phyloP scores from a whole-genome alignment of 1,140 invertebrate species.

The Pseudobourletiella spinata region DNA sequence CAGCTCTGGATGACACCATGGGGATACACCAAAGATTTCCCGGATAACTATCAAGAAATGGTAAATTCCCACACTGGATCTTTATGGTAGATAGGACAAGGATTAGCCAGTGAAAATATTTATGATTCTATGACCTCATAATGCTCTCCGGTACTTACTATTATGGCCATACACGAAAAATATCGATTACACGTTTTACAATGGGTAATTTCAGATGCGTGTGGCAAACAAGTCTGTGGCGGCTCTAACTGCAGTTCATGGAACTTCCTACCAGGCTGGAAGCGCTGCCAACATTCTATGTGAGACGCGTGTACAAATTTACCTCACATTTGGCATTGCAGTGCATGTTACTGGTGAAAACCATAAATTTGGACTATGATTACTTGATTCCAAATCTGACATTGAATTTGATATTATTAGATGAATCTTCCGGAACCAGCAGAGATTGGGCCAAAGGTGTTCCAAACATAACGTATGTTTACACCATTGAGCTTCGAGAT shows the following conservation, averaged over 20 bases:
- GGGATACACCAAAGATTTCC: constrained; percentile 39
- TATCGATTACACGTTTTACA: no score
- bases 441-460: constrained; percentile 85
- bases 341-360: neutral
- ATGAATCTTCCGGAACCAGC: constrained; percentile 57
- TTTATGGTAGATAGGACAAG: no score
- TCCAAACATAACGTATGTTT: constrained; percentile 69
- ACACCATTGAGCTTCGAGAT: constrained; percentile 44
- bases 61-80: no score
- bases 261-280: constrained; percentile 37
- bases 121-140: no score
- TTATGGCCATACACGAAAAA: no score
- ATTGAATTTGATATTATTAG: constrained; percentile 9
- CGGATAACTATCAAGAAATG: constrained; percentile 40
- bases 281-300: constrained; percentile 38
- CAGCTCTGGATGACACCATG: constrained; percentile 40
- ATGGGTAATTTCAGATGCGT: constrained; percentile 26
- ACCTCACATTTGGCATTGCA: neutral
- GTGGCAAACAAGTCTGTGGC: constrained; percentile 20
- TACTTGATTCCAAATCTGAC: neutral
- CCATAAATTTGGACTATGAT: neutral
- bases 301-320: no score
- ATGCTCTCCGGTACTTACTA: no score
- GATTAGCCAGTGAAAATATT: no score
- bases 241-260: constrained; percentile 20